Evolutionary conservation across 2,113 vertebrate genomes (phyloP).

Genomic region (Vombatus ursinus): DNA sequence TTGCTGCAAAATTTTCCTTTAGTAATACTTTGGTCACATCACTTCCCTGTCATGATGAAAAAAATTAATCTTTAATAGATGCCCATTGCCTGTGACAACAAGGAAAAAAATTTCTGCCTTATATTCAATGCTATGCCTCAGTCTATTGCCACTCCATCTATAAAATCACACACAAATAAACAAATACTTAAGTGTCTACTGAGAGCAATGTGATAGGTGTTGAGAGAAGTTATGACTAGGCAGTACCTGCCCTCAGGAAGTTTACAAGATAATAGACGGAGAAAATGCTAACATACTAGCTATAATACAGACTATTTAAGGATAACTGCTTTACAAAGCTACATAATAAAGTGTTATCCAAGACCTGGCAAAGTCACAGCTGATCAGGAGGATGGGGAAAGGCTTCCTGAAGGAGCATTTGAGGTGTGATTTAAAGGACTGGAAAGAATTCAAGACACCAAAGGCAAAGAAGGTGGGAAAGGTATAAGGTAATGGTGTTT

Average conservation of each 20-base stretch:
- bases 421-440: not conserved
- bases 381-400: not conserved
- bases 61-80: not conserved
- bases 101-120: not conserved
- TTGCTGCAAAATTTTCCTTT: constrained; percentile 15
- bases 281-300: not conserved
- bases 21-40: not conserved
- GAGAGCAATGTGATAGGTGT: not conserved
- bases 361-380: not conserved
- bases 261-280: not conserved
- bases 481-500: not conserved
- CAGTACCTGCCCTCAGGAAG: not conserved
- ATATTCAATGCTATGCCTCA: not conserved
- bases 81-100: not conserved
- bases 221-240: not conserved
- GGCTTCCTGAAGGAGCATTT: not conserved
- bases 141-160: not conserved
- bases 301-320: not conserved
- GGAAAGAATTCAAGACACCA: not conserved
- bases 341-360: not conserved
- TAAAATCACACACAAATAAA: not conserved
- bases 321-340: not conserved
- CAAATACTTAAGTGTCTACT: not conserved
- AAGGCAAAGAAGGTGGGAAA: not conserved
- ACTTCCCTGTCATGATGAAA: not conserved